Evolutionary conservation across 2,113 vertebrate species (phyloP).

Genomic region (Oreochromis spilurus): DNA sequence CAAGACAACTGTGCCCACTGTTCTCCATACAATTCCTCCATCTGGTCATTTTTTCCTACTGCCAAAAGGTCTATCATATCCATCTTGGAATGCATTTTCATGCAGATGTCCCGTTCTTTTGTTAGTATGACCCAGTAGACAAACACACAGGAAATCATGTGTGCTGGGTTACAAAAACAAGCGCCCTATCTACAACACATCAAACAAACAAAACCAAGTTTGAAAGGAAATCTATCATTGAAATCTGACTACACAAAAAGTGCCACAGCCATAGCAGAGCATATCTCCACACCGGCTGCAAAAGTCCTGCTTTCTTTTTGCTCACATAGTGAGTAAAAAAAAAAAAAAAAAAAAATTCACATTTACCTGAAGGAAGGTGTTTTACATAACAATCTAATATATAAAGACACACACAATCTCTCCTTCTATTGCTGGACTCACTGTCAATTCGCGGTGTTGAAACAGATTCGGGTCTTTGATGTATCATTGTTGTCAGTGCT

Average conservation of each 20-base stretch:
- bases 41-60: background rate
- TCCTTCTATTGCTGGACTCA: background rate
- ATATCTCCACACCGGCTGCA: background rate
- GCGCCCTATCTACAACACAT: background rate
- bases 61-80: background rate
- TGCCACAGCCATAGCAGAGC: background rate
- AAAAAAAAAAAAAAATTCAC: background rate
- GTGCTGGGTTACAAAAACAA: background rate
- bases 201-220: background rate
- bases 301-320: background rate
- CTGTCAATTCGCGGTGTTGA: constrained; percentile 23
- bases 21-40: background rate
- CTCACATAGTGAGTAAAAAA: background rate
- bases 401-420: background rate
- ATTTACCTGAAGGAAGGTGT: background rate
- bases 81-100: background rate
- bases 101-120: constrained; percentile 1
- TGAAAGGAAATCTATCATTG: background rate
- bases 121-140: background rate
- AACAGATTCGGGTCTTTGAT: constrained; percentile 68
- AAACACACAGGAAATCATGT: background rate
- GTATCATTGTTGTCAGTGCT: constrained; percentile 66
- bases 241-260: background rate
- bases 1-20: constrained; percentile 1
- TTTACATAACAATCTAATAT: background rate